Base-by-base conservation (phyloP, 2,113 vertebrate genomes). In the Osmerus eperlanus region DNA sequence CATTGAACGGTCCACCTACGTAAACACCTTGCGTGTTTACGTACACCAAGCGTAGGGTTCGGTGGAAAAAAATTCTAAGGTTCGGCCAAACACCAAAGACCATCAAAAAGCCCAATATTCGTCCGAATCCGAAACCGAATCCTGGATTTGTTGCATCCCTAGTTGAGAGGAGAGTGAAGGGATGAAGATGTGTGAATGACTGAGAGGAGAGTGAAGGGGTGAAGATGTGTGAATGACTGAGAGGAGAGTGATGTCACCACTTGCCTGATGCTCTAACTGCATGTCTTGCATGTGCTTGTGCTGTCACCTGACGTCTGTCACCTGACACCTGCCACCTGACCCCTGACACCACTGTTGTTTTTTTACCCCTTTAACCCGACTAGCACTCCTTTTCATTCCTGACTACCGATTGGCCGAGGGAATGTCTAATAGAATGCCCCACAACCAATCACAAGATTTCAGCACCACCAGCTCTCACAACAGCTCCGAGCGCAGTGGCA, bases 361-460 rank as follows among this genome's bases (percentile, higher is more conserved):
- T 95, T 98, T 93, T 98, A 92, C 95, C 95, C 94, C 96, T 95
- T 95, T 94, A 96, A 95, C 94, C 94, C 94, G 94, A 93, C 95
- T 96, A 99, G 97, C 97, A 93, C 96, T 99, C 93, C 97, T 99
- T 97, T 98, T 98, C 95, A 99, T 99, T 94, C 97, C 97, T 91
- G 97, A 99, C 95, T 99, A 98, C 95, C 97, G 97, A 91, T 95
- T 98, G 96, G 94, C 96, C 94, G 97, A 99, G 78, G 97, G 97
- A 94, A 91, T 99, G 95, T 98, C 95, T 95, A 98, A 94, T 97
- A 98, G 97, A 98, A 97, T 99, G 88, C 97, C 96, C 90, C 97
- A 99, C 97, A 99, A 99, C 96, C 97, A 99, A 95, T 99, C 97
- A 94, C 97, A 99, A 95, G 97, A 99, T 97, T 99, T 99, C 97